Base-by-base conservation (phyloP, 2,888 invertebrate species). In the Smittia aterrima region DNA sequence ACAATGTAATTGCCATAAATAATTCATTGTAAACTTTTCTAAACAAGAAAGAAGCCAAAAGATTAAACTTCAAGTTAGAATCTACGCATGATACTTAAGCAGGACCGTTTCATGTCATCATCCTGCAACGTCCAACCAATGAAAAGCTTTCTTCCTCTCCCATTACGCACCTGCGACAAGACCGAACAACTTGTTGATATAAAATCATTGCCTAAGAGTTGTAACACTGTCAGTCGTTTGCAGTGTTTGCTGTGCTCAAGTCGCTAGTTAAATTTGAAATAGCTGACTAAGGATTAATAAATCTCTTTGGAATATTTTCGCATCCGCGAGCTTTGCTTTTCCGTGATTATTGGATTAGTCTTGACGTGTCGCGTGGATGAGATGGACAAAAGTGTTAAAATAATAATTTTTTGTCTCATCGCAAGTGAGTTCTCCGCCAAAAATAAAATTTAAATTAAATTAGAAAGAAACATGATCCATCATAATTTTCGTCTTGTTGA, bases 261-360 rank as follows among this genome's bases (percentile, higher is more conserved):
- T 58, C 18, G 20, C 16, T 1, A 0, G 24, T 13, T 62, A 32
- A 16, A 27, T 66, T 38, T 1, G n/a, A 24, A 67, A 67, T 41
- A 1, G 13, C n/a, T 24, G 24, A n/a, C 68, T n/a, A 68, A 68
- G 68, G 68, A 68, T 68, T 68, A 20, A 68, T 68, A 68, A 68
- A 47, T 47, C 38, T n/a, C 13, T 47, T 68, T n/a, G n/a, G n/a
- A n/a, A n/a, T n/a, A n/a, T n/a, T n/a, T n/a, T n/a, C n/a, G n/a
- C n/a, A n/a, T 58, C 1, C 18, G 20, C 58, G 22, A 58, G n/a
- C 6, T 18, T 20, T 58, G n/a, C 3, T 58, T 18, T 58, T 22
- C 18, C 4, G 18, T 20, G 16, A 47, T 4, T n/a, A n/a, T 38
- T 38, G 4, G 38, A 7, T 38, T 4, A 38, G 9, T n/a, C 22